Evolutionary conservation across 2,113 vertebrate species (phyloP).

Genomic region (Salvelinus namaycush): DNA sequence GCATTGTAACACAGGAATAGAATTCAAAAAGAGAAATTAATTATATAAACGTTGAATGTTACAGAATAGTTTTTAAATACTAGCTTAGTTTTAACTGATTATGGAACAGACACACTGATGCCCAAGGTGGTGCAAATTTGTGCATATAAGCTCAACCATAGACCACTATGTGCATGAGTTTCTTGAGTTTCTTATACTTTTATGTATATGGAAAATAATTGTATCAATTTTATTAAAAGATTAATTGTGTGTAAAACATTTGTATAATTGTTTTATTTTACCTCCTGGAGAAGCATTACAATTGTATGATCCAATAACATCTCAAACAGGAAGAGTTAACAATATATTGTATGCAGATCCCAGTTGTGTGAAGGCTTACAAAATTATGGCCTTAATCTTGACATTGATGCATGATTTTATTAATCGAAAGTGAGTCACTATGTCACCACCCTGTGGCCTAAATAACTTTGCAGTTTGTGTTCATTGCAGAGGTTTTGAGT

Average conservation of each 20-base stretch:
- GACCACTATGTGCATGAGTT: conserved; percentile 28
- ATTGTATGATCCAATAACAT: neutral
- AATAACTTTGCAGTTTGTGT: too few species aligned
- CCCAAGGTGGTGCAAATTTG: conserved; percentile 19
- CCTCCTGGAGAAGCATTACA: neutral
- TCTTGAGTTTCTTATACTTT: conserved; percentile 41
- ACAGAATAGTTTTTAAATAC: neutral
- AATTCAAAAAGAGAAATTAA: neutral
- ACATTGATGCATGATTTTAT: too few species aligned
- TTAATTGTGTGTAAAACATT: neutral
- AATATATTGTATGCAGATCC: too few species aligned
- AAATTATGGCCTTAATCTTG: too few species aligned
- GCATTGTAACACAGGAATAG: neutral
- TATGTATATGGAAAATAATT: conserved; percentile 65
- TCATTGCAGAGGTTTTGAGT: too few species aligned
- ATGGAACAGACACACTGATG: conserved; percentile 32
- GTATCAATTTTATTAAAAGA: conserved; percentile 38
- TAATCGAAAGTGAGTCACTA: too few species aligned
- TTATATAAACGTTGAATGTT: neutral
- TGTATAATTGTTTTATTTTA: neutral
- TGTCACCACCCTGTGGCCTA: too few species aligned
- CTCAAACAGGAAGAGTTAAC: too few species aligned
- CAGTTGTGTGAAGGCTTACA: too few species aligned
- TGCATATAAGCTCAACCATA: conserved; percentile 22
- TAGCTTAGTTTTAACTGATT: conserved; percentile 11